phyloP scores from a whole-genome alignment of 1,140 invertebrate species.

The Meloidogyne exigua region DNA sequence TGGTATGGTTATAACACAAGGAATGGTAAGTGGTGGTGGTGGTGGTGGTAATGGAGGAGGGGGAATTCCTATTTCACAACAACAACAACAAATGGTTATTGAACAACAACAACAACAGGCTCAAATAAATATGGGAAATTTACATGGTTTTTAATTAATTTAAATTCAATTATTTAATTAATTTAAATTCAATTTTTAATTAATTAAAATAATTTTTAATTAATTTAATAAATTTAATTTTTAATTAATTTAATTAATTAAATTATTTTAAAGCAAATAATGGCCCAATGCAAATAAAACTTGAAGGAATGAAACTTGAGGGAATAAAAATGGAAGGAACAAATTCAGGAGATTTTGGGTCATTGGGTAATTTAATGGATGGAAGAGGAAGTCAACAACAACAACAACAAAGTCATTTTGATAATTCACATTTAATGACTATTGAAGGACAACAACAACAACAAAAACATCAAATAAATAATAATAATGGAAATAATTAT shows the following conservation, averaged over 20 bases:
- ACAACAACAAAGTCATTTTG: neutral
- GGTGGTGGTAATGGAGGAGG: neutral
- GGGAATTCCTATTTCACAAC: neutral
- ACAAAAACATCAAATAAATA: conserved; percentile 25
- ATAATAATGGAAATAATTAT: neutral
- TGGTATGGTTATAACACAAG: neutral
- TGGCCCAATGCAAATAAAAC: neutral
- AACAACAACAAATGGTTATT: conserved; percentile 15
- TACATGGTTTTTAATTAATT: no score
- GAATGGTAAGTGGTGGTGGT: neutral
- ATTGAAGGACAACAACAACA: conserved; percentile 7
- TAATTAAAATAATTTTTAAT: no score
- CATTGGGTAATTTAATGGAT: neutral
- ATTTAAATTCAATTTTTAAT: no score
- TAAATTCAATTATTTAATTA: no score
- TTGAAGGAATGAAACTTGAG: neutral
- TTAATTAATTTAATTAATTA: no score
- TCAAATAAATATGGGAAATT: conserved; percentile 16
- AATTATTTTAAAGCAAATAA: no score
- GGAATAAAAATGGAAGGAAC: conserved; percentile 10
- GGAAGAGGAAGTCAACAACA: conserved; percentile 10
- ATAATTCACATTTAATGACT: neutral
- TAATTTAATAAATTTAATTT: no score
- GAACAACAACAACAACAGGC: conserved; percentile 13
- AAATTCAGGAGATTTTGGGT: neutral